Evolutionary conservation across 2,113 vertebrate species (phyloP).

Genomic region (Thalassoma bifasciatum): DNA sequence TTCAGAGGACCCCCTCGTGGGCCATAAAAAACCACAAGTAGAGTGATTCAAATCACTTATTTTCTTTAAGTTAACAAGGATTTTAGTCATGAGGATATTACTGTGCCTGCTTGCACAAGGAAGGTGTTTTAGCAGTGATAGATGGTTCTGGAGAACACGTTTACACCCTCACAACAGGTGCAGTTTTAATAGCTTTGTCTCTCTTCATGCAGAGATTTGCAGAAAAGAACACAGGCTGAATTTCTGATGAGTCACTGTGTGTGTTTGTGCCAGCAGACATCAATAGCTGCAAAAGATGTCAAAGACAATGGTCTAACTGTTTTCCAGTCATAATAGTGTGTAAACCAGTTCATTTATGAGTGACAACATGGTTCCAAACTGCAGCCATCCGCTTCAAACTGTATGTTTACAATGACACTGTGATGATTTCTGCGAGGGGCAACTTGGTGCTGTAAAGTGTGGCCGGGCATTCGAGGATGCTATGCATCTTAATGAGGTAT

Average conservation of each 20-base stretch:
- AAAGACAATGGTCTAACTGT: conserved; percentile 10
- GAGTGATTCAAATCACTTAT: conserved; percentile 40
- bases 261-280: conserved; percentile 17
- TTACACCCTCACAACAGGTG: conserved; percentile 69
- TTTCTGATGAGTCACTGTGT: conserved; percentile 41
- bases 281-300: conserved; percentile 13
- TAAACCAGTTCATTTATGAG: neutral
- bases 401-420: conserved; percentile 22
- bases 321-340: conserved; percentile 10
- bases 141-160: conserved; percentile 53
- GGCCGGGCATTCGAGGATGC: conserved; percentile 61
- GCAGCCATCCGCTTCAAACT: conserved; percentile 3
- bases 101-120: conserved; percentile 11
- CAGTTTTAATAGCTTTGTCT: conserved; percentile 63
- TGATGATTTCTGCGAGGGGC: conserved; percentile 47
- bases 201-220: conserved; percentile 35
- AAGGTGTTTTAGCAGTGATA: conserved; percentile 42
- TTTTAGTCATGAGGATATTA: conserved; percentile 31
- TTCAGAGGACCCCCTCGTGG: conserved; percentile 10
- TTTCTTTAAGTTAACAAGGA: conserved; percentile 21
- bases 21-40: conserved; percentile 20
- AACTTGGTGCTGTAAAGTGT: conserved; percentile 66
- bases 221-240: conserved; percentile 41
- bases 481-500: conserved; percentile 79
- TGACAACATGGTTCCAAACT: neutral